Base-by-base conservation (phyloP, 1,140 invertebrate genomes). In the Sogatella furcifera region DNA sequence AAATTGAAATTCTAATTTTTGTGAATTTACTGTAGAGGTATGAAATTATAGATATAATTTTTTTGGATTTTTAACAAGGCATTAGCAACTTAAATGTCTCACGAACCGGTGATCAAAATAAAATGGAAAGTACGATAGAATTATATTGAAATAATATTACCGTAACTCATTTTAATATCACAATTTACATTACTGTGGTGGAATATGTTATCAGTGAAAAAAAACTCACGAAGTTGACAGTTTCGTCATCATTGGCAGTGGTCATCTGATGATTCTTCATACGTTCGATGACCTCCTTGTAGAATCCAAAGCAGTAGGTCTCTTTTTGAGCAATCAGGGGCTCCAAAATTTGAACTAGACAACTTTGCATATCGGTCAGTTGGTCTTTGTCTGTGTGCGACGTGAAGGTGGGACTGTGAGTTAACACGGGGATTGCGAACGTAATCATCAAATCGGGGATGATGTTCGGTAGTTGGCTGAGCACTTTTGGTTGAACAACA, bases 381-480 rank as follows among this genome's bases (percentile, higher is more conserved):
- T 92, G 86, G 11, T 79, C 76, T 5, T 86, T 75, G 70, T 92
- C 84, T 64, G 87, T 81, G 70, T 87, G 83, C 62, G 81, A 78
- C 22, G 84, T 86, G 67, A 90, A 93, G 63, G 83, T 80, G 6
- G 92, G 90, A 74, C 95, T 89, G 72, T 98, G 92, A 5, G 94
- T 88, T 14, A 98, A 80, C 31, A 98, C 81, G 54, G 95, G 91
- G 55, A 98, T 87, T 2, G 93, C 89, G 74, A 96, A 97, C 55
- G 95, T 91, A 65, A 97, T 73, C 84, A 96, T 95, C 72, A 97
- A 97, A 76, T 98, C 95, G 55, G 95, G 95, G 70, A 93, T 76
- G 70, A 93, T 91, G 70, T 90, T 87, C n/a, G 87, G 83, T 67
- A 92, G 70, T 74, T 90, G 87, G 65, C 80, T 76, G 63, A 85